Evolutionary conservation across 2,113 vertebrate species (phyloP).

Genomic region (Proteles cristata): DNA sequence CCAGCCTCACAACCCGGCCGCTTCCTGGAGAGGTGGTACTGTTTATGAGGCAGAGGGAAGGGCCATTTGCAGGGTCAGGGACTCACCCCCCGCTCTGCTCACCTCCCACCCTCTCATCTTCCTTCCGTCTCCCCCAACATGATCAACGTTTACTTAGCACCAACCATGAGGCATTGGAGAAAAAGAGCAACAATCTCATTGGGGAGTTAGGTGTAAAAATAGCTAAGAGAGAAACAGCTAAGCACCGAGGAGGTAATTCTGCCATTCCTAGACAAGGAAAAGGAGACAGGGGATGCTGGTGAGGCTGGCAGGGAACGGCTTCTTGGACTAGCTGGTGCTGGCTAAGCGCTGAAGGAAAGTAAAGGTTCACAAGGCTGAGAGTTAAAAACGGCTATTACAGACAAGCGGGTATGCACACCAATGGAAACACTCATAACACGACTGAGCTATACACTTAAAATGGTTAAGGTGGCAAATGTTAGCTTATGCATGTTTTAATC

Average conservation of each 20-base stretch:
- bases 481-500: not conserved
- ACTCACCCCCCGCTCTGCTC: not conserved
- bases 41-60: not conserved
- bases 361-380: not conserved
- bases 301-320: not conserved
- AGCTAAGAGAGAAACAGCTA: not conserved
- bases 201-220: not conserved
- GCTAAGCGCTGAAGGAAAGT: not conserved
- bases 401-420: not conserved
- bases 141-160: not conserved
- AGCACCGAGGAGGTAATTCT: not conserved
- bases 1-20: not conserved
- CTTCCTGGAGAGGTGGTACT: rapidly evolving
- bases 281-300: not conserved
- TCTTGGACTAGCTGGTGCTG: not conserved
- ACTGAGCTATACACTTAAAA: not conserved
- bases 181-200: not conserved
- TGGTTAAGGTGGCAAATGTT: not conserved
- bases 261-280: not conserved
- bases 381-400: not conserved
- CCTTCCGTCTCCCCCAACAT: not conserved
- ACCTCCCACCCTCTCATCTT: not conserved
- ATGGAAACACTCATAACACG: not conserved
- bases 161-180: not conserved
- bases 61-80: not conserved